Evolutionary conservation across 2,113 vertebrate genomes (phyloP).

Genomic region (Spheniscus mendiculus): DNA sequence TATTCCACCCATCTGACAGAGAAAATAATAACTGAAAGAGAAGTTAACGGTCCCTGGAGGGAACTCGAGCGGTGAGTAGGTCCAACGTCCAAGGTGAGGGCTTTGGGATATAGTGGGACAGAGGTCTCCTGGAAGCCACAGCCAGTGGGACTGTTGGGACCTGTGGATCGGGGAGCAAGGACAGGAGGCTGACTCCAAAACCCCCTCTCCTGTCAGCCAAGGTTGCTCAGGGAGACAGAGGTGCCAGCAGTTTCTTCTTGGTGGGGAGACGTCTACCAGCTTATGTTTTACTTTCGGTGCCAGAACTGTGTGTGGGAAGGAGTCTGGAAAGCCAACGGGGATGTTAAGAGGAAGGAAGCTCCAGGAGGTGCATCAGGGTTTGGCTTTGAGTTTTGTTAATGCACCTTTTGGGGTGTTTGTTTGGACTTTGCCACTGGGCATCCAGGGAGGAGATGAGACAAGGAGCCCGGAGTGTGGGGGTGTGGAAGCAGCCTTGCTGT

Average conservation of each 20-base stretch:
- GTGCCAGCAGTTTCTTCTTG: neutral
- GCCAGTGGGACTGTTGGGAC: neutral
- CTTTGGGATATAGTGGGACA: neutral
- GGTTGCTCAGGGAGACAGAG: neutral
- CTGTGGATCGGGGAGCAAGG: neutral
- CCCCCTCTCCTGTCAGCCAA: neutral
- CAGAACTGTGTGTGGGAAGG: neutral
- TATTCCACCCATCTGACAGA: neutral
- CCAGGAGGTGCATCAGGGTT: neutral
- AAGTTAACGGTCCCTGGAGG: neutral
- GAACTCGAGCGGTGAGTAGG: neutral
- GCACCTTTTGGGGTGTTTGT: neutral
- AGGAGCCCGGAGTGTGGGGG: neutral
- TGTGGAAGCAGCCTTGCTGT: neutral
- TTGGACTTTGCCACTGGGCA: neutral
- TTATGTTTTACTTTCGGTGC: neutral
- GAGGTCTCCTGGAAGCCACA: neutral
- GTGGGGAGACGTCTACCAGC: neutral
- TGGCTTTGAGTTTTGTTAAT: neutral
- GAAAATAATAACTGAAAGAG: constrained; percentile 4
- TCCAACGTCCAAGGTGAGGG: rapidly evolving
- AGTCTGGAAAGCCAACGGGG: neutral
- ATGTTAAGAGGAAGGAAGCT: neutral
- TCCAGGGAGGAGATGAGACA: neutral
- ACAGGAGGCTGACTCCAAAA: neutral